Percentiles rank a stretch among this genome's conserved stretches.
phyloP scores from a whole-genome alignment of 2,113 vertebrate genomes.

The Dunckerocampus dactyliophorus region DNA sequence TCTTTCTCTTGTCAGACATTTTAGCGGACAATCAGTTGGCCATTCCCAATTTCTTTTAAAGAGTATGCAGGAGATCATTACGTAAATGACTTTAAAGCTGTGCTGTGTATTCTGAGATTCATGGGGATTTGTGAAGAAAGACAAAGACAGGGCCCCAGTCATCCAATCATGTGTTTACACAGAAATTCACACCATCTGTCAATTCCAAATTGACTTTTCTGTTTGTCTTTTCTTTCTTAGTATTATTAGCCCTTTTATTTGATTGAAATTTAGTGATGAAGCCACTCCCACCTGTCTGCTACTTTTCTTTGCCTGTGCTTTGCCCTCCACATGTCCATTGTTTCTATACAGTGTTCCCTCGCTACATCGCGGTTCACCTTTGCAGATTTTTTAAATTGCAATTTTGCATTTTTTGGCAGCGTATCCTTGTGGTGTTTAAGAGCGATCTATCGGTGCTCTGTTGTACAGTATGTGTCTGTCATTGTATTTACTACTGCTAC shows the following conservation, averaged over 20 bases:
- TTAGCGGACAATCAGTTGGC: conserved; percentile 18
- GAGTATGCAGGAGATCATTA: conserved; percentile 30
- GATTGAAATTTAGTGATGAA: conserved; percentile 27
- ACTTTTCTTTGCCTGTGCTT: conserved; percentile 66
- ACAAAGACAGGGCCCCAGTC: conserved; percentile 80
- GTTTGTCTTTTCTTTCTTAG: neutral
- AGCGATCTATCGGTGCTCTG: too few species aligned
- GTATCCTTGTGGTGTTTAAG: too few species aligned
- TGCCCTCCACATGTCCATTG: conserved; percentile 83
- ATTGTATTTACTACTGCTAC: too few species aligned
- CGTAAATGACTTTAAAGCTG: conserved; percentile 45
- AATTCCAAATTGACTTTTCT: conserved; percentile 21
- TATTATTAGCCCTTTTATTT: conserved; percentile 3
- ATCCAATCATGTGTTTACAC: conserved; percentile 90
- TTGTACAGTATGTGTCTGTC: too few species aligned
- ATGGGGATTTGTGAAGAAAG: conserved; percentile 69
- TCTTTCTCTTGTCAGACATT: neutral
- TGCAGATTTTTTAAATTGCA: too few species aligned
- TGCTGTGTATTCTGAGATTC: conserved; percentile 50
- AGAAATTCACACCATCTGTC: conserved; percentile 88
- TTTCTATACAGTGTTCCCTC: too few species aligned
- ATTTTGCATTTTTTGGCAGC: too few species aligned
- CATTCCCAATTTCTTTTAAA: conserved; percentile 72
- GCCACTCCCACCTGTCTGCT: conserved; percentile 65
- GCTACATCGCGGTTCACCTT: too few species aligned